A percentile compares a stretch with the other conserved stretches of the same genome.
phyloP scores from a whole-genome alignment of 2,888 invertebrate species.

The Chymomyza caudatula region DNA sequence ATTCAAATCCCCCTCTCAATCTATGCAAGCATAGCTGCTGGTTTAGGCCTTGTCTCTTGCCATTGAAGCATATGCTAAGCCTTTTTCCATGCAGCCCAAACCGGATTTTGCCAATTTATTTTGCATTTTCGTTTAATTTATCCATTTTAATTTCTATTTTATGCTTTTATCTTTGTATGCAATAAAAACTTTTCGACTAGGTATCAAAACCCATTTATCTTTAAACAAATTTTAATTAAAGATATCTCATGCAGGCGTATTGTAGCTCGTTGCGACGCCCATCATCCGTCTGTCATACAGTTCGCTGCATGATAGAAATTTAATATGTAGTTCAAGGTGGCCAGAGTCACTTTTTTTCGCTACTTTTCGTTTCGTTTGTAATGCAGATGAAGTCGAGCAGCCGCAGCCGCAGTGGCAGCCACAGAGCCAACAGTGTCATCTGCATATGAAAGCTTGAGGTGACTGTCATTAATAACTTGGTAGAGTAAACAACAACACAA shows the following conservation, averaged over 20 bases:
- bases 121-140: conserved; percentile 37
- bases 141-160: conserved; percentile 5
- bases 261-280: conserved; percentile 34
- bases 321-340: conserved; percentile 45
- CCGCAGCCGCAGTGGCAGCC: background rate
- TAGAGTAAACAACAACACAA: conserved; percentile 24
- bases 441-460: conserved; percentile 57
- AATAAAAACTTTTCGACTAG: conserved; percentile 66
- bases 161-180: conserved; percentile 14
- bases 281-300: conserved; percentile 10
- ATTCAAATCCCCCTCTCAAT: background rate
- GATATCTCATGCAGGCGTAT: conserved; percentile 63
- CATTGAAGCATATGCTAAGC: conserved; percentile 11
- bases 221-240: conserved; percentile 70
- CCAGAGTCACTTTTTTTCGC: background rate
- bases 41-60: background rate
- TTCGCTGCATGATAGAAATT: conserved; percentile 28
- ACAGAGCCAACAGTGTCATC: conserved; percentile 22
- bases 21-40: background rate
- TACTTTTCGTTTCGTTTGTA: conserved; percentile 39
- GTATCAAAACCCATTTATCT: conserved; percentile 69
- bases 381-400: conserved; percentile 49
- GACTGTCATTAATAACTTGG: conserved; percentile 63
- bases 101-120: conserved; percentile 42
- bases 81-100: conserved; percentile 55